Base-by-base conservation (phyloP, 2,113 vertebrate species). In the Progne subis region DNA sequence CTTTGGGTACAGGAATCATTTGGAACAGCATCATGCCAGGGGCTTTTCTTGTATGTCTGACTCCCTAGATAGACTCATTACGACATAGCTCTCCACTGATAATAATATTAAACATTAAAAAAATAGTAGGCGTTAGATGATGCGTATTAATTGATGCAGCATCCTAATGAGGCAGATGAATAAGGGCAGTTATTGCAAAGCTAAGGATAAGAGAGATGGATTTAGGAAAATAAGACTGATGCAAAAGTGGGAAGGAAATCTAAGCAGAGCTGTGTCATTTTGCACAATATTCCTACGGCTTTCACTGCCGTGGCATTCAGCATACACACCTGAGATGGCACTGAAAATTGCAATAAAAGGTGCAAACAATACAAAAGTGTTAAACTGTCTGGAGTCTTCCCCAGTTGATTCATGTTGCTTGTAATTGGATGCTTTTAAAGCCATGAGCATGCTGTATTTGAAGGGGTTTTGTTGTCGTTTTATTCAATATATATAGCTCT, bases 341-440 rank as follows among this genome's bases (percentile, higher is more conserved):
- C 88, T 84, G 55, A 92, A 95, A 77, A 82, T 46, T 93, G 82
- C 82, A 78, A 39, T 71, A 81, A 92, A 95, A 90, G 83, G 64
- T 81, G 60, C 60, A 95, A 93, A 93, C 88, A 92, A 71, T 88
- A 86, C 60, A 31, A 29, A 96, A 59, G 64, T 95, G 68, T 95
- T 93, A 92, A 93, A 68, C 52, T 90, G 79, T 83, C 85, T 86
- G 41, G 55, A 81, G 55, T 63, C 68, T 88, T 90, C 50, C 49
- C n/a, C 26, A n/a, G 50, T 15, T 85, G 90, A 86, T 95, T 93
- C 79, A 78, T 71, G 44, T 78, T 93, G 37, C 82, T 94, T 85
- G 84, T 95, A 91, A 90, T 47, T 85, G 78, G 91, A 59, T 89
- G 84, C 76, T 96, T 93, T 96, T 83, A 93, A 93, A 94, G 56